These are phyloP conservation scores for Phylloscopus trochilus DNA, from an alignment of 2,113 vertebrate species.

Conservation along the genomic window DNA sequence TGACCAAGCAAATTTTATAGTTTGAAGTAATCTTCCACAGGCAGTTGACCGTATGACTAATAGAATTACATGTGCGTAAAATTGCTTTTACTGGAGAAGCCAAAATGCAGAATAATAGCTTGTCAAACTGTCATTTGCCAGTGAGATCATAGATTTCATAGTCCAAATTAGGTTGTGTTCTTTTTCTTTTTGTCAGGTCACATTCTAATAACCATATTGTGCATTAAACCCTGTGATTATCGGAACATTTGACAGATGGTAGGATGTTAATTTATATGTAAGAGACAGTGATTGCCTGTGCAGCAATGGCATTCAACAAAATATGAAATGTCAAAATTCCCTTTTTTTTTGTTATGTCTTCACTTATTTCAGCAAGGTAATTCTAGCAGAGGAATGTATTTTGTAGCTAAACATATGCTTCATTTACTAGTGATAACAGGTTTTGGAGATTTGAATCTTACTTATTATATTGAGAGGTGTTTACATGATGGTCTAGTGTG, in stretches of 20 bases:
- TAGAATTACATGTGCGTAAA: conserved; percentile 71
- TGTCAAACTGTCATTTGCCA: conserved; percentile 79
- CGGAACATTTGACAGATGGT: conserved; percentile 81
- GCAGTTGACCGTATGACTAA: conserved; percentile 71
- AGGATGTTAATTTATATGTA: conserved; percentile 80
- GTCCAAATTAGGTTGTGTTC: conserved; percentile 80
- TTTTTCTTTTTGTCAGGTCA: conserved; percentile 80
- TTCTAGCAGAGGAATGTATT: conserved; percentile 21
- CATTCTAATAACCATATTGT: conserved; percentile 82
- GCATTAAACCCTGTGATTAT: conserved; percentile 81
- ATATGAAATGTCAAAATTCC: conserved; percentile 78
- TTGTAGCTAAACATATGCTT: conserved; percentile 57
- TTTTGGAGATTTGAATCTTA: conserved; percentile 26
- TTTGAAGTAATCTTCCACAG: conserved; percentile 67
- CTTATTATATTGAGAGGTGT: not conserved
- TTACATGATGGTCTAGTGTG: not conserved
- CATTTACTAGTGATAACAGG: conserved; percentile 2
- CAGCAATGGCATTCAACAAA: conserved; percentile 66
- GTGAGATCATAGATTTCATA: conserved; percentile 77
- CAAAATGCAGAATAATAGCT: conserved; percentile 77
- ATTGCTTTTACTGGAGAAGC: conserved; percentile 68
- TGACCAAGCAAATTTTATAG: conserved; percentile 68
- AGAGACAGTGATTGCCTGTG: conserved; percentile 75
- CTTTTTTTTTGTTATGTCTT: conserved; percentile 54
- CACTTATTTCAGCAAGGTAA: conserved; percentile 70